A percentile compares a stretch with the other conserved stretches of the same genome.
Evolutionary conservation across 2,888 invertebrate species (phyloP).

Genomic region (Acanthosoma haemorrhoidale): DNA sequence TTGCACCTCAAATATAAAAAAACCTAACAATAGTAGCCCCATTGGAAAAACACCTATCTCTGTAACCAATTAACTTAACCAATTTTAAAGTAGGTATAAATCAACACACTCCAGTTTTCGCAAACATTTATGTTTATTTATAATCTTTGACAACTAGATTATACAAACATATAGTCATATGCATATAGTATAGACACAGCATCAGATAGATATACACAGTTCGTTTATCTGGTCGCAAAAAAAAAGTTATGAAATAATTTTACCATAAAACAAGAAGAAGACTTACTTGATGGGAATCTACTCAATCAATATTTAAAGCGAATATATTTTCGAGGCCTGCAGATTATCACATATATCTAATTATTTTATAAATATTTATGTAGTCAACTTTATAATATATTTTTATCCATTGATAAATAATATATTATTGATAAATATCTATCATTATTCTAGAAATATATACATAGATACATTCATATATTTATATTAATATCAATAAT

Average conservation of each 20-base stretch:
- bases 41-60: too few relatives aligned
- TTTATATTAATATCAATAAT: background rate
- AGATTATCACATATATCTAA: background rate
- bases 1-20: too few relatives aligned
- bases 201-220: background rate
- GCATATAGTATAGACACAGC: background rate
- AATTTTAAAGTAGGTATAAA: too few relatives aligned
- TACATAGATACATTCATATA: slow-evolving; percentile 22
- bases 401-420: background rate
- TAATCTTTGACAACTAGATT: background rate
- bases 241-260: too few relatives aligned
- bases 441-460: slow-evolving; percentile 4
- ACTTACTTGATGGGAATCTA: too few relatives aligned
- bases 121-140: slow-evolving; percentile 1
- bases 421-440: background rate
- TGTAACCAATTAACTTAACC: too few relatives aligned
- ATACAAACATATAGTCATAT: background rate
- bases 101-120: too few relatives aligned
- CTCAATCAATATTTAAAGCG: too few relatives aligned
- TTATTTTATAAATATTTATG: background rate
- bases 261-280: too few relatives aligned
- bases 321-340: background rate
- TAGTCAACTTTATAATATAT: background rate
- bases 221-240: too few relatives aligned
- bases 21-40: too few relatives aligned